Percentiles rank a stretch among this genome's conserved stretches.
phyloP scores from a whole-genome alignment of 2,888 invertebrate genomes.

The Drosophila kambysellisi region DNA sequence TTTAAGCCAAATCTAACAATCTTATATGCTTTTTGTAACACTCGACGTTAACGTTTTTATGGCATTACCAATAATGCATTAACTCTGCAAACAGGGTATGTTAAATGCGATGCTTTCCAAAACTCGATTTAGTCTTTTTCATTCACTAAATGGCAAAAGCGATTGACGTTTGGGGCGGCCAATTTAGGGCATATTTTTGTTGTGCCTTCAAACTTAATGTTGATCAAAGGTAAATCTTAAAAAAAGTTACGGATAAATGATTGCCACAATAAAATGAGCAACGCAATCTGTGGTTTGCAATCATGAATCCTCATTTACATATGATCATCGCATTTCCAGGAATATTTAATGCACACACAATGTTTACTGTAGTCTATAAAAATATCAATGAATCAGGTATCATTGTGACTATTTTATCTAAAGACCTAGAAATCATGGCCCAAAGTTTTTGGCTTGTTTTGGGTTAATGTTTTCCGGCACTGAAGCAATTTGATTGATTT shows the following conservation, averaged over 20 bases:
- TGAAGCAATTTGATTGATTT: constrained; percentile 33
- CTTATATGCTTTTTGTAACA: neutral
- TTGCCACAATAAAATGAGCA: constrained; percentile 24
- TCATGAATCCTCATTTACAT: constrained; percentile 20
- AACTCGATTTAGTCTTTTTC: neutral
- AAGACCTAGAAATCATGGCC: constrained; percentile 9
- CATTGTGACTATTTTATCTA: neutral
- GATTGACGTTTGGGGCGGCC: constrained; percentile 26
- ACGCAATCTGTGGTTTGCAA: constrained; percentile 5
- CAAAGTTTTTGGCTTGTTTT: neutral
- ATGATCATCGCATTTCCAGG: constrained; percentile 5
- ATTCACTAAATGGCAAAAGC: constrained; percentile 9
- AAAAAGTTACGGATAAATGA: constrained; percentile 20
- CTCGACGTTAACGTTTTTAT: neutral
- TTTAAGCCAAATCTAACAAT: constrained; percentile 5
- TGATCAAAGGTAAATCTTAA: constrained; percentile 28
- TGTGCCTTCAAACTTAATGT: constrained; percentile 5
- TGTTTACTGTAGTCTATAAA: neutral
- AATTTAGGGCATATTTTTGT: constrained; percentile 37
- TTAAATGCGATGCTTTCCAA: constrained; percentile 9
- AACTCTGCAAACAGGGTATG: constrained; percentile 28
- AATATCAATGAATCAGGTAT: neutral
- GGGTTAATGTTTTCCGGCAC: constrained; percentile 21
- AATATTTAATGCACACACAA: neutral
- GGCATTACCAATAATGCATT: neutral